Evolutionary conservation across 2,113 vertebrate genomes (phyloP).

Genomic region (Ptyas mucosa): DNA sequence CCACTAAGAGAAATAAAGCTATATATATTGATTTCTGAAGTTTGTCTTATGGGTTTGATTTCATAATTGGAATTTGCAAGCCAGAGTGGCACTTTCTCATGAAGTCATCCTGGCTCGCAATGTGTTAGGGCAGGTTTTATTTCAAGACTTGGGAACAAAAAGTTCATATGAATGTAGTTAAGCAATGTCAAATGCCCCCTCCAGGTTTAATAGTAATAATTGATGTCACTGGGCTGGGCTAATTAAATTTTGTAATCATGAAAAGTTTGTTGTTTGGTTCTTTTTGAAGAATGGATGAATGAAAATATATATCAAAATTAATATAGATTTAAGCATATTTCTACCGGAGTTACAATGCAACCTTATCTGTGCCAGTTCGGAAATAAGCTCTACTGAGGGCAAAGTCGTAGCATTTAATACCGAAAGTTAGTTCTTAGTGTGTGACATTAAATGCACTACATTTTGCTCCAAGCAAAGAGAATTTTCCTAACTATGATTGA

Average conservation of each 20-base stretch:
- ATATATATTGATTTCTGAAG: neutral
- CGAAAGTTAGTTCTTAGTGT: neutral
- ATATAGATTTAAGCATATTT: neutral
- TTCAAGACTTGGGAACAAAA: conserved; percentile 46
- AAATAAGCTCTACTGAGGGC: neutral
- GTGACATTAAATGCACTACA: neutral
- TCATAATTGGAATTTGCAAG: neutral
- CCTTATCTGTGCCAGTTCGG: neutral
- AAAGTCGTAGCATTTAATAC: neutral
- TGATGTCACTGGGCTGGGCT: conserved; percentile 39
- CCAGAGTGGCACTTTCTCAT: neutral
- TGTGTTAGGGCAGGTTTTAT: conserved; percentile 32
- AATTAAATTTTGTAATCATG: conserved; percentile 25
- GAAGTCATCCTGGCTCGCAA: neutral
- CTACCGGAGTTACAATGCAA: neutral
- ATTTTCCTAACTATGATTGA: neutral
- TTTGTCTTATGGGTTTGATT: neutral
- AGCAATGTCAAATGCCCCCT: conserved; percentile 54
- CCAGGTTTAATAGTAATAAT: conserved; percentile 35
- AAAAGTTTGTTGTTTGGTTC: conserved; percentile 19
- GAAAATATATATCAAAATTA: neutral
- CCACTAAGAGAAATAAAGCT: neutral
- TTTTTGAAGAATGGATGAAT: neutral
- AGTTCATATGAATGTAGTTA: conserved; percentile 47
- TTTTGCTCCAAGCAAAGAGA: neutral